phyloP scores from a whole-genome alignment of 1,140 invertebrate genomes.

The Pogonus chalceus region DNA sequence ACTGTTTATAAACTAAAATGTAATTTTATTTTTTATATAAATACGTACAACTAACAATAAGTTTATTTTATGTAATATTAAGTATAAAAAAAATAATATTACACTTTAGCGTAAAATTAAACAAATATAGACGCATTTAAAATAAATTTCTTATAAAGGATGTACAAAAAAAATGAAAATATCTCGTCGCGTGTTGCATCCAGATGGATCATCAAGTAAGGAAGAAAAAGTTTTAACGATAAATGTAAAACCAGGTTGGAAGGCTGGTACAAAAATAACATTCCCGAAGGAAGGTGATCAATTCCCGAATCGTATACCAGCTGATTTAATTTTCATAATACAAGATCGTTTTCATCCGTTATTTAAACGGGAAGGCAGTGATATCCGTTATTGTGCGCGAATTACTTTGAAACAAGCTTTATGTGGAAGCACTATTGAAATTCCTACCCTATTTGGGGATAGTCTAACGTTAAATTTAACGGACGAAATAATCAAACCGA shows the following conservation, averaged over 20 bases:
- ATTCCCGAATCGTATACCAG: constrained; percentile 73
- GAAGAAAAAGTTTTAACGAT: constrained; percentile 90
- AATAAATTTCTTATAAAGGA: too few relatives aligned
- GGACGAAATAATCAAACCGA: constrained; percentile 73
- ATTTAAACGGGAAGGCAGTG: constrained; percentile 80
- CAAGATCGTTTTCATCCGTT: constrained; percentile 78
- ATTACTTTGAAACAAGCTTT: constrained; percentile 71
- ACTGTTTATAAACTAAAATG: too few relatives aligned
- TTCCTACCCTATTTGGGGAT: constrained; percentile 72
- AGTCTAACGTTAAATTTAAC: constrained; percentile 57
- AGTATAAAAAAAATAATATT: too few relatives aligned
- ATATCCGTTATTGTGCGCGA: constrained; percentile 73
- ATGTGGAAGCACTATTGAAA: constrained; percentile 62
- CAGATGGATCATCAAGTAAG: constrained; percentile 59
- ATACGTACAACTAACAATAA: too few relatives aligned
- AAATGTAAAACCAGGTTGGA: constrained; percentile 90
- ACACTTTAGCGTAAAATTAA: too few relatives aligned
- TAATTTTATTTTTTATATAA: too few relatives aligned
- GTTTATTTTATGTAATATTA: too few relatives aligned
- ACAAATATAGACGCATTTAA: too few relatives aligned
- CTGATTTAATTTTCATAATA: constrained; percentile 94
- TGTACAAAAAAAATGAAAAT: constrained; percentile 96
- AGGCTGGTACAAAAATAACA: constrained; percentile 89
- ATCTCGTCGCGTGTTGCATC: constrained; percentile 60
- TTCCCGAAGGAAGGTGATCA: constrained; percentile 91